Percentiles rank a stretch among this genome's conserved stretches.
Conservation (phyloP, 2,888 invertebrate species). For the Eutolmus rufibarbis region DNA sequence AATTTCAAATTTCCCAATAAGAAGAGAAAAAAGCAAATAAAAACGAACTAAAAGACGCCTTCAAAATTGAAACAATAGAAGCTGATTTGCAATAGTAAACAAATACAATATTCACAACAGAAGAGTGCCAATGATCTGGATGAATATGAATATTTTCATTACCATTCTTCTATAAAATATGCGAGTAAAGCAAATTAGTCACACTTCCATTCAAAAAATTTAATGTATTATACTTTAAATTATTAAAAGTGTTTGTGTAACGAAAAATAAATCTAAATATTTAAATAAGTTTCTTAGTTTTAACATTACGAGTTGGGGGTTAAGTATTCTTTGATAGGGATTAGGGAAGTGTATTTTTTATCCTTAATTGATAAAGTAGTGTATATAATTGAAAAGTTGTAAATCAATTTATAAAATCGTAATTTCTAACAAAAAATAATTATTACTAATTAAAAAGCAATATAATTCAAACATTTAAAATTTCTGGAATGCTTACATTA, state of each 20-base stretch:
- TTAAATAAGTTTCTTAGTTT: neutral
- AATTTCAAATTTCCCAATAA: neutral
- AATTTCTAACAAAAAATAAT: no score
- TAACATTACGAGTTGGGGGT: neutral
- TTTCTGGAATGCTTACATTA: no score
- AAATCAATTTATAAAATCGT: no score
- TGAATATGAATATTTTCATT: neutral
- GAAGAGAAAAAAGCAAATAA: neutral
- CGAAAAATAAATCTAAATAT: neutral
- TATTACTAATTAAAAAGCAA: no score
- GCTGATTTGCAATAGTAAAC: neutral
- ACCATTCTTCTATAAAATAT: neutral
- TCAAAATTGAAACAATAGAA: neutral
- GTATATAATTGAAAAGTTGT: no score
- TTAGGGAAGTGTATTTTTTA: no score
- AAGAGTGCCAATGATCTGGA: neutral
- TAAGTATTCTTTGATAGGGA: no score
- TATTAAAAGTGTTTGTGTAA: neutral
- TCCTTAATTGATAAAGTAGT: no score
- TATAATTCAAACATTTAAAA: no score
- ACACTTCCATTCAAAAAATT: neutral
- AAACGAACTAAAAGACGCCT: neutral
- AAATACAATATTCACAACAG: neutral
- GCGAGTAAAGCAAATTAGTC: neutral
- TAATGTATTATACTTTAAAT: neutral